These are phyloP conservation scores for Galagoides demidoff DNA, from an alignment of 2,797 vertebrate species.

Conservation along the genomic window DNA sequence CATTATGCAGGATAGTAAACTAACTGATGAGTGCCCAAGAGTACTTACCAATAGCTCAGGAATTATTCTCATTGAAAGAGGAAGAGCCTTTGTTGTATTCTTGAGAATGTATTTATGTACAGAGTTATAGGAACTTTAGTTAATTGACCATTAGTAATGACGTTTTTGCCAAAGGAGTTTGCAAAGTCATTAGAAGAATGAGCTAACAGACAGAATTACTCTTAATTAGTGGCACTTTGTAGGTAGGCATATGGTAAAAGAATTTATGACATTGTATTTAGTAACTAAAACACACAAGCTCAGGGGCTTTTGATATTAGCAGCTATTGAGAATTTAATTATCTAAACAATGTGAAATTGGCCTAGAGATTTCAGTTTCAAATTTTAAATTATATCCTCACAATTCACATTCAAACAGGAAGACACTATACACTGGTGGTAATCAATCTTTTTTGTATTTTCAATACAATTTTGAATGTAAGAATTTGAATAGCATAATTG, in stretches of 20 bases:
- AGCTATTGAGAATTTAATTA: slow-evolving; percentile 59
- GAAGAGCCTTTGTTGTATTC: background rate
- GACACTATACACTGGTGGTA: slow-evolving; percentile 32
- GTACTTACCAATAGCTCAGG: background rate
- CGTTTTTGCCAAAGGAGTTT: slow-evolving; percentile 46
- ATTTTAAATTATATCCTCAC: slow-evolving; percentile 46
- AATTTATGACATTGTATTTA: slow-evolving; percentile 27
- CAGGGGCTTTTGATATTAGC: slow-evolving; percentile 44
- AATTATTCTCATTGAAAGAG: slow-evolving; percentile 20
- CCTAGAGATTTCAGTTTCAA: slow-evolving; percentile 51
- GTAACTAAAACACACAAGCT: background rate
- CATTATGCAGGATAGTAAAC: background rate
- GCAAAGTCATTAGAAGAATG: slow-evolving; percentile 57
- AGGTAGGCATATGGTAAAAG: background rate
- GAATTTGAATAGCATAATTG: slow-evolving; percentile 53
- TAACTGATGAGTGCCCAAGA: background rate
- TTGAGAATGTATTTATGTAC: slow-evolving; percentile 48
- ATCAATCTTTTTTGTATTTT: slow-evolving; percentile 75
- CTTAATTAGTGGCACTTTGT: slow-evolving; percentile 15
- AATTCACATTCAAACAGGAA: slow-evolving; percentile 60
- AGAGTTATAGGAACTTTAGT: slow-evolving; percentile 18
- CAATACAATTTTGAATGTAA: slow-evolving; percentile 67
- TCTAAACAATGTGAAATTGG: slow-evolving; percentile 40
- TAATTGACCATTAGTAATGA: slow-evolving; percentile 20
- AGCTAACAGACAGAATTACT: slow-evolving; percentile 44